These are phyloP conservation scores for Elgaria multicarinata DNA, from an alignment of 2,113 vertebrate genomes.

Conservation along the genomic window DNA sequence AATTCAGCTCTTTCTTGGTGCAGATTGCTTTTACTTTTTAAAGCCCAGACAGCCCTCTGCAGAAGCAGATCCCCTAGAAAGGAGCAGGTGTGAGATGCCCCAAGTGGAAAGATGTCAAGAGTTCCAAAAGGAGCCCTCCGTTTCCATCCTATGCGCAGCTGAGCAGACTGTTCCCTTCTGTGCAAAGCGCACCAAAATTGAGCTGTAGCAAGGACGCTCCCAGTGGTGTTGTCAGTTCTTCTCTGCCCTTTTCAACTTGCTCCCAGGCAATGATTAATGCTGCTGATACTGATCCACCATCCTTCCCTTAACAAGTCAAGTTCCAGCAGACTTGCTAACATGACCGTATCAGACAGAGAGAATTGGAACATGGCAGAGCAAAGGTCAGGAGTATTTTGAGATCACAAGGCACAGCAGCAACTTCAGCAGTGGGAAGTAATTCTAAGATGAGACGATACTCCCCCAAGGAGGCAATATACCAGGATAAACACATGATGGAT, in stretches of 20 bases:
- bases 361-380: background rate
- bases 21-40: background rate
- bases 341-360: constrained; percentile 11
- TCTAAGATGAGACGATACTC: background rate
- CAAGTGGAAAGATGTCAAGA: background rate
- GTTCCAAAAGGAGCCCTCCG: constrained; percentile 19
- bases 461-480: background rate
- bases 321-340: constrained; percentile 34
- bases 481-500: too few species aligned
- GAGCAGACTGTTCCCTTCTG: constrained; percentile 5
- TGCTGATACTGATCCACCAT: constrained; percentile 1
- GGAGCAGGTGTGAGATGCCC: background rate
- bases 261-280: constrained; percentile 47
- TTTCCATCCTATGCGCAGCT: background rate
- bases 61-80: background rate
- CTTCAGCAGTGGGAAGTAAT: background rate
- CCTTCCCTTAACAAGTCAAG: constrained; percentile 37
- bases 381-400: constrained; percentile 7
- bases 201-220: constrained; percentile 29
- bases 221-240: background rate
- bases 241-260: constrained; percentile 26
- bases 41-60: background rate
- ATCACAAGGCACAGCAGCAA: constrained; percentile 1
- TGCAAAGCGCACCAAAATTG: constrained; percentile 10
- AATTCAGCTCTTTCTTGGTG: background rate